phyloP scores from a whole-genome alignment of 2,113 vertebrate genomes.

The Vicugna pacos region DNA sequence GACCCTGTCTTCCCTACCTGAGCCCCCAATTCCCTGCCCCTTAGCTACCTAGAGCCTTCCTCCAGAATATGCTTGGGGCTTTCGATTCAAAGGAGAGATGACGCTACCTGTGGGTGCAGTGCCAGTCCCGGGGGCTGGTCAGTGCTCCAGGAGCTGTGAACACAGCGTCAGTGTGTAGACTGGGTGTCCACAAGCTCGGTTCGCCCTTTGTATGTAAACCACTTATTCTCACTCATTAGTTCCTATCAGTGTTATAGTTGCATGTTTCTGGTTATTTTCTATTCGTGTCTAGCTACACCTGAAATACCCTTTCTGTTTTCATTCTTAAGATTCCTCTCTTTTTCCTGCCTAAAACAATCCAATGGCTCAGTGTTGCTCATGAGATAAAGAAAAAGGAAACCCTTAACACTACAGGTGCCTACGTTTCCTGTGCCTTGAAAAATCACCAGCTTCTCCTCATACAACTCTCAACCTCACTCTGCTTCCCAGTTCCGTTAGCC shows the following conservation, averaged over 20 bases:
- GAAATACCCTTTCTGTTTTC: background rate
- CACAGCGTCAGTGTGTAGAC: background rate
- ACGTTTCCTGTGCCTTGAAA: background rate
- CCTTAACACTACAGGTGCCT: background rate
- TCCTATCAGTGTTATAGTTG: background rate
- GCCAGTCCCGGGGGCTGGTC: background rate
- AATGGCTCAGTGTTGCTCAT: background rate
- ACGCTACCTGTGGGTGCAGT: accelerated
- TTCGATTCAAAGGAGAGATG: background rate
- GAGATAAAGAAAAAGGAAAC: background rate
- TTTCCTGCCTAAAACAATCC: background rate
- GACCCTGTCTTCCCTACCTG: accelerated
- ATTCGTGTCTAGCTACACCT: background rate
- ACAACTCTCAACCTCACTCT: background rate
- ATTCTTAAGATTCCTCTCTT: background rate
- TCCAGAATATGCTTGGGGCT: background rate
- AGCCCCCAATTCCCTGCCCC: no score
- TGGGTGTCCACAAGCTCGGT: background rate
- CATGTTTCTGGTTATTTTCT: background rate
- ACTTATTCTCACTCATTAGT: background rate
- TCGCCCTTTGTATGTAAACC: background rate
- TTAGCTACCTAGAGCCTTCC: background rate
- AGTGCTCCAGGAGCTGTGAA: accelerated
- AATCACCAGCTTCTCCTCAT: background rate
- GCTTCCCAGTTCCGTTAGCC: background rate